Base-by-base conservation (phyloP, 2,888 invertebrate genomes). In the Drosophila nr. perissopoda region DNA sequence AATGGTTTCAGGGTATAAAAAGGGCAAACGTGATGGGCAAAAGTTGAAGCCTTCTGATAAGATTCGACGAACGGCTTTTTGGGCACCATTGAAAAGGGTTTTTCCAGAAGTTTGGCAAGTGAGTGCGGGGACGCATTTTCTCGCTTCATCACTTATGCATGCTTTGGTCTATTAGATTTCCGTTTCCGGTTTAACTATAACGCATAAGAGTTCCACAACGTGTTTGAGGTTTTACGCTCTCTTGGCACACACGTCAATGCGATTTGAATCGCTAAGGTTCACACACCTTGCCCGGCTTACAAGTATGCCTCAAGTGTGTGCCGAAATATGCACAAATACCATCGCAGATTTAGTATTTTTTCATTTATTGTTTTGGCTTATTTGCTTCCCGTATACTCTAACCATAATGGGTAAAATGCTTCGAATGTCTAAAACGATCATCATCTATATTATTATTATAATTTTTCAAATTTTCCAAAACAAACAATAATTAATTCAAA, bases 121-220 rank as follows among this genome's bases (percentile, higher is more conserved):
- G 69, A n/a, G 27, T 18, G 40, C 2, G 11, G 56, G 27, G 33
- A 25, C 48, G 64, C 71, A 76, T 84, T 85, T 85, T 85, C 88
- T 85, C 85, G 88, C 88, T 88, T 85, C 85, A 85, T 85, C 85
- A 85, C 85, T 88, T 85, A 85, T 85, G 88, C 85, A 85, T 85
- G 88, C 85, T 82, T 87, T 87, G 87, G 89, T 89, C 87, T 87
- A 89, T 87, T 87, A 89, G 87, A 87, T 87, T 89, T 89, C 87
- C 87, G 87, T 89, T 87, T 87, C 89, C 87, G 87, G 89, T 89
- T 89, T 77, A 89, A 82, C 89, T 80, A 87, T 77, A 84, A 79
- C 73, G 74, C 82, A 83, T 74, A 70, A 80, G 88, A 81, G 83
- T 83, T 78, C 68, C 69, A 75, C 87, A 78, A 84, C 84, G 89